These are phyloP conservation scores for Salvator merianae DNA, from an alignment of 2,113 vertebrate genomes.

Conservation along the genomic window DNA sequence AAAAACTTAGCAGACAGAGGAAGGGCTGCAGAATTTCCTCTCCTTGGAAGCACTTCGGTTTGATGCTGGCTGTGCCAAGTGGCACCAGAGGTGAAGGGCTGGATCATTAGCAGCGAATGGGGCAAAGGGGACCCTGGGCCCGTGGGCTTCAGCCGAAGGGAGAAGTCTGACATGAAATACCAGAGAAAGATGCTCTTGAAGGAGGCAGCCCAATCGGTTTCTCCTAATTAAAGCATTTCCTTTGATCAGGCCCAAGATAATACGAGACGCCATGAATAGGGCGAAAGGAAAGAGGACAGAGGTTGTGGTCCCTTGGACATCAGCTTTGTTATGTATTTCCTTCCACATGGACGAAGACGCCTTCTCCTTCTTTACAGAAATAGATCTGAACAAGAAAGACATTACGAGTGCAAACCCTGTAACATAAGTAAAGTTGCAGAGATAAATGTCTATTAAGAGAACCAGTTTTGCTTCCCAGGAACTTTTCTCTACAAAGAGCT, in stretches of 20 bases:
- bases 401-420: background rate
- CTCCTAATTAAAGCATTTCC: background rate
- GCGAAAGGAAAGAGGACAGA: slow-evolving; percentile 2
- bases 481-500: background rate
- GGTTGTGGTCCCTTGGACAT: slow-evolving; percentile 13
- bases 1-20: background rate
- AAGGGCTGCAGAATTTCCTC: background rate
- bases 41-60: background rate
- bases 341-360: background rate
- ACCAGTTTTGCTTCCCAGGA: background rate
- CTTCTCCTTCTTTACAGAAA: background rate
- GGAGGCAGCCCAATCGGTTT: background rate
- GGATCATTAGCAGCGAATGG: background rate
- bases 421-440: background rate
- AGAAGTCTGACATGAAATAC: background rate
- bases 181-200: background rate
- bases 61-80: background rate
- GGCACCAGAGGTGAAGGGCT: background rate
- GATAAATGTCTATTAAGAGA: background rate
- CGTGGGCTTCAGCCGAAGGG: too few relatives aligned
- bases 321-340: background rate
- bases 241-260: background rate
- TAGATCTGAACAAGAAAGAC: background rate
- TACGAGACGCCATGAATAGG: background rate
- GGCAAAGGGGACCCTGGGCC: background rate